These are phyloP conservation scores for Boleophthalmus pectinirostris DNA, from an alignment of 2,113 vertebrate species.

Conservation along the genomic window DNA sequence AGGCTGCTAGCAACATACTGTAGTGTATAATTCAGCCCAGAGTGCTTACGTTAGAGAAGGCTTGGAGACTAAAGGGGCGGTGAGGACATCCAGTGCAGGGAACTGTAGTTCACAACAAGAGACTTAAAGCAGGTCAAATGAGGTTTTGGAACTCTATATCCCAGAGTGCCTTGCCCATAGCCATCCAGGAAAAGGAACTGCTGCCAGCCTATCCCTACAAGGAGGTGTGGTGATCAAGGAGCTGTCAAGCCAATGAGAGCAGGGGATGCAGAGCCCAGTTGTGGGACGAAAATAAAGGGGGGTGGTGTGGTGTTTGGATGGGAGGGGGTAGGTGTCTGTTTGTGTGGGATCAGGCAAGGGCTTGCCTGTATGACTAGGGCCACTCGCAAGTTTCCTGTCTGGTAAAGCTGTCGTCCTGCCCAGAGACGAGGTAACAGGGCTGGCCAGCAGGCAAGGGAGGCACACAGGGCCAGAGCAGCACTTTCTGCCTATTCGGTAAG, in stretches of 20 bases:
- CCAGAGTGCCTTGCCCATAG: constrained; percentile 78
- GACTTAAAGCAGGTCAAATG: constrained; percentile 60
- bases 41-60: constrained; percentile 84
- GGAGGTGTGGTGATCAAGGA: constrained; percentile 83
- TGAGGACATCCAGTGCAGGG: constrained; percentile 65
- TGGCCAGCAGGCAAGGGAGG: constrained; percentile 68
- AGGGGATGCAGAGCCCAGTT: constrained; percentile 73
- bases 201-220: constrained; percentile 71
- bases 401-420: constrained; percentile 73
- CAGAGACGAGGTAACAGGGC: constrained; percentile 74
- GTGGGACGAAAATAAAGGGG: constrained; percentile 80
- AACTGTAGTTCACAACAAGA: constrained; percentile 75
- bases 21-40: constrained; percentile 83
- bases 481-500: constrained; percentile 74
- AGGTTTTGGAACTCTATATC: constrained; percentile 72
- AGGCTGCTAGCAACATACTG: constrained; percentile 81
- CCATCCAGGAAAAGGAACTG: constrained; percentile 78
- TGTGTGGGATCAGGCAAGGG: constrained; percentile 84
- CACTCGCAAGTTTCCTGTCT: constrained; percentile 81
- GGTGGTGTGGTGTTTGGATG: constrained; percentile 55
- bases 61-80: constrained; percentile 75
- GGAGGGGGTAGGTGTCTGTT: constrained; percentile 76
- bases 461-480: constrained; percentile 61
- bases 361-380: constrained; percentile 81
- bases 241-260: constrained; percentile 71